phyloP scores from a whole-genome alignment of 2,888 invertebrate species.

The Athalia rosae region DNA sequence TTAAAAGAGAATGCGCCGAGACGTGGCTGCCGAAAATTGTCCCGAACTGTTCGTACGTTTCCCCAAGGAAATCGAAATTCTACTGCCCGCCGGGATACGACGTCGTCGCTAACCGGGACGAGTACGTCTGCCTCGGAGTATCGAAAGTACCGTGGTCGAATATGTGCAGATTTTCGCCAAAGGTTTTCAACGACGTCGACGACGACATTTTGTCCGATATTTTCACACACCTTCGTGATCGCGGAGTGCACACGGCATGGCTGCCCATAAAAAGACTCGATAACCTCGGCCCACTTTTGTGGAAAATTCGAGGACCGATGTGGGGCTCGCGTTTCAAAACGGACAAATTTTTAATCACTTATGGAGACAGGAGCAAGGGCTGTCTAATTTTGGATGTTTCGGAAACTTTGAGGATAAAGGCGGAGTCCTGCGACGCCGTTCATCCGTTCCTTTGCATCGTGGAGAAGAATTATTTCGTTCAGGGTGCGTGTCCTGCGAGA shows the following conservation, averaged over 20 bases:
- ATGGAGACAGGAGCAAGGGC: conserved; percentile 17
- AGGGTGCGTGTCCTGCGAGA: conserved; percentile 72
- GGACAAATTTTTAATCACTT: conserved; percentile 5
- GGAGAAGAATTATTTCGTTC: conserved; percentile 70
- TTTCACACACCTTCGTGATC: conserved; percentile 49
- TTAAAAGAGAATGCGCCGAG: conserved; percentile 63
- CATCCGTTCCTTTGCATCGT: conserved; percentile 74
- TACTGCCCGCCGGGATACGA: conserved; percentile 57
- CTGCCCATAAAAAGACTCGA: conserved; percentile 57
- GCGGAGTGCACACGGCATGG: conserved; percentile 55
- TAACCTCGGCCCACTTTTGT: conserved; percentile 46
- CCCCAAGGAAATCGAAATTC: conserved; percentile 47
- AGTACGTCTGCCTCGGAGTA: conserved; percentile 66
- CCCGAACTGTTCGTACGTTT: conserved; percentile 54
- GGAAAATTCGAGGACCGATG: conserved; percentile 37
- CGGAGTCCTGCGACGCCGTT: conserved; percentile 62
- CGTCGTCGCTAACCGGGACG: conserved; percentile 44
- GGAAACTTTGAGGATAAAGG: neutral
- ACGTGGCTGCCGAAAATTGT: conserved; percentile 61
- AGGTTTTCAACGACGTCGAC: conserved; percentile 54
- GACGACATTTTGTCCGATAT: conserved; percentile 48
- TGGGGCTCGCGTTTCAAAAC: conserved; percentile 21
- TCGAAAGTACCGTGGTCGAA: conserved; percentile 62
- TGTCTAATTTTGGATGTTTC: conserved; percentile 23
- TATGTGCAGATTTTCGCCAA: conserved; percentile 57